These are phyloP conservation scores for Petaurus breviceps DNA, from an alignment of 2,113 vertebrate genomes.

Conservation along the genomic window DNA sequence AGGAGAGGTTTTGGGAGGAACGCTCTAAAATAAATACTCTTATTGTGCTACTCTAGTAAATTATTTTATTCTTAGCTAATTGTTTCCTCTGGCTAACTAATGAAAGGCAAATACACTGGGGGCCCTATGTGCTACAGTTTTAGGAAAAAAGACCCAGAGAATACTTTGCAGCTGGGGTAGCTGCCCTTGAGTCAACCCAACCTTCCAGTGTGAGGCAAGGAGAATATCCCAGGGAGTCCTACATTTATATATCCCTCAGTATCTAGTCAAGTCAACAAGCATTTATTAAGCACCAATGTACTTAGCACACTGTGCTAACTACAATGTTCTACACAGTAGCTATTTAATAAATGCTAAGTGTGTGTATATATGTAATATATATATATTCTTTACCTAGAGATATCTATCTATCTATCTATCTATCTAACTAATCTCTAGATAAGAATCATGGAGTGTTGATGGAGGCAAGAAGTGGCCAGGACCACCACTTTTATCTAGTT, in stretches of 20 bases:
- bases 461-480: neutral
- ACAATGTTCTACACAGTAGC: neutral
- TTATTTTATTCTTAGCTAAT: neutral
- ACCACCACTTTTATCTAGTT: neutral
- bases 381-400: no score
- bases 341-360: neutral
- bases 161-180: neutral
- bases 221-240: neutral
- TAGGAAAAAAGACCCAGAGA: neutral
- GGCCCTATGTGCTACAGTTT: neutral
- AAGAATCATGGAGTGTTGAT: no score
- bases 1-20: neutral
- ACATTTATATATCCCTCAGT: neutral
- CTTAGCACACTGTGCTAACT: neutral
- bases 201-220: neutral
- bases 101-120: no score
- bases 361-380: neutral
- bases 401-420: neutral
- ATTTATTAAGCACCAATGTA: neutral
- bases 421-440: neutral
- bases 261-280: neutral
- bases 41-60: neutral
- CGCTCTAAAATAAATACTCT: neutral
- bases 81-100: neutral
- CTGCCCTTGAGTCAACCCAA: neutral